Evolutionary conservation across 2,113 vertebrate genomes (phyloP).

Genomic region (Steatornis caripensis): DNA sequence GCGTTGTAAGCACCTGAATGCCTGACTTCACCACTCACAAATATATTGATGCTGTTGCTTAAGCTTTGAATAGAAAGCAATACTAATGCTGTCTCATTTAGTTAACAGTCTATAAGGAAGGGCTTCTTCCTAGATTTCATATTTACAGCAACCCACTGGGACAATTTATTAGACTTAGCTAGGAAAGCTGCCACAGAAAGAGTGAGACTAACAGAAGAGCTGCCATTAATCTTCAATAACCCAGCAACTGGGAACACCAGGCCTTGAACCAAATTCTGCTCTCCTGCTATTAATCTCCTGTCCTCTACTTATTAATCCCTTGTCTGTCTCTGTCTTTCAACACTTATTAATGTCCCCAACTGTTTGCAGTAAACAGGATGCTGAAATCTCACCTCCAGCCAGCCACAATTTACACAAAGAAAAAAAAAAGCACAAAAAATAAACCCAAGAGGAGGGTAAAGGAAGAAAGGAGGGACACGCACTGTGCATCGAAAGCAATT

Average conservation of each 20-base stretch:
- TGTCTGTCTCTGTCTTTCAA: slow-evolving; percentile 33
- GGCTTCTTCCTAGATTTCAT: neutral
- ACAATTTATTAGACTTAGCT: neutral
- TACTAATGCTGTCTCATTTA: neutral
- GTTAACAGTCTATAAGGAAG: neutral
- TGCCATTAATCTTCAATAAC: slow-evolving; percentile 43
- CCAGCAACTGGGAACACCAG: neutral
- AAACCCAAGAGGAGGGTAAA: neutral
- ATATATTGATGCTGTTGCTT: neutral
- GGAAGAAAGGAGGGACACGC: neutral
- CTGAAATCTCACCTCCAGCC: neutral
- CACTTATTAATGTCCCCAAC: slow-evolving; percentile 45
- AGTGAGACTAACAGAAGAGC: neutral
- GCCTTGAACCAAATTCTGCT: slow-evolving; percentile 35
- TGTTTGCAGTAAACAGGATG: slow-evolving; percentile 18
- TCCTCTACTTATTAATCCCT: slow-evolving; percentile 42
- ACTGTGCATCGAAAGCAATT: neutral
- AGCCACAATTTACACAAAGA: neutral
- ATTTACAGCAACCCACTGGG: neutral
- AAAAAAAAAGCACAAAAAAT: neutral
- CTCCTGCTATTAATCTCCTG: slow-evolving; percentile 31
- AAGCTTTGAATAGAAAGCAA: neutral
- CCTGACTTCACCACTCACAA: neutral
- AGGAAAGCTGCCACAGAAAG: neutral
- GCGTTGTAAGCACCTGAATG: neutral